Evolutionary conservation across 2,113 vertebrate species (phyloP).

Genomic region (Chaetodon auriga): DNA sequence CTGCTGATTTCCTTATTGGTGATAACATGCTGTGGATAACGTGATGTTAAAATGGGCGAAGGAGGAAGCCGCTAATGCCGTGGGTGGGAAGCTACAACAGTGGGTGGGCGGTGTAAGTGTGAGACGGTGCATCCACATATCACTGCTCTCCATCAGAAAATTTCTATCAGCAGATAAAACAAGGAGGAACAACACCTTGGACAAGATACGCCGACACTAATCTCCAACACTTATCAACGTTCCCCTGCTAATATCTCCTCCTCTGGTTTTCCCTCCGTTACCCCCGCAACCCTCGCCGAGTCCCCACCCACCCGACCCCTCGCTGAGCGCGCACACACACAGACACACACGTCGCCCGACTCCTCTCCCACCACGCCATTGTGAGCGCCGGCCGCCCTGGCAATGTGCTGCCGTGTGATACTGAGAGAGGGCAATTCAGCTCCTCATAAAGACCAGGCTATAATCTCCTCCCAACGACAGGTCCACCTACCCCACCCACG

Average conservation of each 20-base stretch:
- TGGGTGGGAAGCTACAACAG: constrained; percentile 4
- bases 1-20: too few relatives aligned
- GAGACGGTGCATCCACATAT: constrained; percentile 81
- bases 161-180: constrained; percentile 80
- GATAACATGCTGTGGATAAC: too few relatives aligned
- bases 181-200: constrained; percentile 79
- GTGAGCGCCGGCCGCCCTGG: constrained; percentile 55
- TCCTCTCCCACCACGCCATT: constrained; percentile 69
- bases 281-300: constrained; percentile 40
- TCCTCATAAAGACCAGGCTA: constrained; percentile 77
- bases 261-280: constrained; percentile 75
- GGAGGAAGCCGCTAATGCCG: neutral
- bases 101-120: constrained; percentile 80
- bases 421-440: constrained; percentile 75
- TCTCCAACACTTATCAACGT: constrained; percentile 85
- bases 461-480: constrained; percentile 81
- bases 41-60: constrained; percentile 1
- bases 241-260: constrained; percentile 78
- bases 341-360: constrained; percentile 23
- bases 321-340: constrained; percentile 10
- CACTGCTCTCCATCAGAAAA: constrained; percentile 70
- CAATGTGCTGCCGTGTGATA: constrained; percentile 80
- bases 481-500: constrained; percentile 84
- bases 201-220: constrained; percentile 84
- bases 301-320: constrained; percentile 43